Evolutionary conservation across 64 coral and sea anemone species (phyloP).

Genomic region (Orbicella faveolata): DNA sequence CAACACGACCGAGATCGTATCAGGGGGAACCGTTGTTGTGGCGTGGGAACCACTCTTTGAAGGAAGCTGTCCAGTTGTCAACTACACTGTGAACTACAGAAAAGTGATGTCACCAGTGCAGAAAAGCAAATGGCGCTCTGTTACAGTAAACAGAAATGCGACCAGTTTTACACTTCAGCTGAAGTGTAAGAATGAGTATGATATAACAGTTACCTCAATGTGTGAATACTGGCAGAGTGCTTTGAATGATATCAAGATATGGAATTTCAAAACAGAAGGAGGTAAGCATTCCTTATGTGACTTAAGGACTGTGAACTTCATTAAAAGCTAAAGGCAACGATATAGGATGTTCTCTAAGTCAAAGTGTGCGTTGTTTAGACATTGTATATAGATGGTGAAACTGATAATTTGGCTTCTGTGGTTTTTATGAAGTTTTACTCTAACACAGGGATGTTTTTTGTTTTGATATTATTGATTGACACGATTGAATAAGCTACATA

Average conservation of each 20-base stretch:
- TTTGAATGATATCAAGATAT: background rate
- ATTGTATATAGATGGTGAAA: no score
- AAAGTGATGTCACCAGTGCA: background rate
- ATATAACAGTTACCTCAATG: background rate
- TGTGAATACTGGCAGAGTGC: background rate
- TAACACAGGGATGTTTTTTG: no score
- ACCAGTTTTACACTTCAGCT: background rate
- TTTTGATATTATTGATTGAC: no score
- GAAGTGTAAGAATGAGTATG: background rate
- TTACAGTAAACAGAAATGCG: background rate
- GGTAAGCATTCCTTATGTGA: background rate
- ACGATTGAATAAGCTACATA: no score
- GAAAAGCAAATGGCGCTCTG: background rate
- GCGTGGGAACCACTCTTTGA: background rate
- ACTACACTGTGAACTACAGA: constrained; percentile 3
- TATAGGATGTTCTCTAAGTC: no score
- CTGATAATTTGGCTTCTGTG: no score
- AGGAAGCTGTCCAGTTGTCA: background rate
- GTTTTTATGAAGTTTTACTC: no score
- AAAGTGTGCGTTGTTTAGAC: no score
- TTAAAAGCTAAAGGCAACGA: no score
- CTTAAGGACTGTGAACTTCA: no score
- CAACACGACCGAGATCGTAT: background rate
- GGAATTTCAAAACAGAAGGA: background rate
- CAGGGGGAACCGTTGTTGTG: background rate